phyloP scores from a whole-genome alignment of 2,113 vertebrate genomes.

The Daubentonia madagascariensis region DNA sequence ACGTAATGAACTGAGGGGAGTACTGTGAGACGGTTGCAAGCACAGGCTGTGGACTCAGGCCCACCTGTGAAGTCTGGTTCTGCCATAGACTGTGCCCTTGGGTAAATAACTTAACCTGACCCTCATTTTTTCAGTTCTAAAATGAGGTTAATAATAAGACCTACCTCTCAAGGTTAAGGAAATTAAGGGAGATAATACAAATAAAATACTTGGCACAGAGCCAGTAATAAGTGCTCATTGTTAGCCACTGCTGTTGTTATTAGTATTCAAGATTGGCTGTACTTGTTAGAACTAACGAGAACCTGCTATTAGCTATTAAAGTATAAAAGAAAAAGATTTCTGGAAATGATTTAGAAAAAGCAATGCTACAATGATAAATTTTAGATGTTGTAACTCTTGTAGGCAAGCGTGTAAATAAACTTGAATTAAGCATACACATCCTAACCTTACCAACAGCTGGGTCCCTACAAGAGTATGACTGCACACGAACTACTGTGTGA shows the following conservation, averaged over 20 bases:
- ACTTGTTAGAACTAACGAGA: not conserved
- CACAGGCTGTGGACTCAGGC: accelerated
- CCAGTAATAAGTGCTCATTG: not conserved
- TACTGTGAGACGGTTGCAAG: not conserved
- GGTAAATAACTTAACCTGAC: not conserved
- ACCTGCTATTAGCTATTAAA: not conserved
- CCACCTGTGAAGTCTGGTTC: accelerated
- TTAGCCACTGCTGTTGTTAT: not conserved
- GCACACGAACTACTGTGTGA: not conserved
- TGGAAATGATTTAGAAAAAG: not conserved
- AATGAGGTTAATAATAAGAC: not conserved
- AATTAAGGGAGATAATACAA: not conserved
- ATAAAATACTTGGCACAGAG: not conserved
- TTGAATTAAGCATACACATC: not conserved
- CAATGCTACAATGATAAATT: not conserved
- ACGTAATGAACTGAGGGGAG: not conserved
- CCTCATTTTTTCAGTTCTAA: not conserved
- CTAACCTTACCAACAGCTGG: not conserved
- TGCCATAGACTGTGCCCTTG: not conserved
- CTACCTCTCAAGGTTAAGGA: not conserved
- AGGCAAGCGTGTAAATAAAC: not conserved
- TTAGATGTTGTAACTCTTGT: not conserved
- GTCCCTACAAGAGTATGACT: not conserved
- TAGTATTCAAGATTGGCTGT: not conserved
- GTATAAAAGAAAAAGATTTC: not conserved